A percentile compares a stretch with the other conserved stretches of the same genome.
phyloP scores from a whole-genome alignment of 23 tunicate genomes.

The Styela plicata region DNA sequence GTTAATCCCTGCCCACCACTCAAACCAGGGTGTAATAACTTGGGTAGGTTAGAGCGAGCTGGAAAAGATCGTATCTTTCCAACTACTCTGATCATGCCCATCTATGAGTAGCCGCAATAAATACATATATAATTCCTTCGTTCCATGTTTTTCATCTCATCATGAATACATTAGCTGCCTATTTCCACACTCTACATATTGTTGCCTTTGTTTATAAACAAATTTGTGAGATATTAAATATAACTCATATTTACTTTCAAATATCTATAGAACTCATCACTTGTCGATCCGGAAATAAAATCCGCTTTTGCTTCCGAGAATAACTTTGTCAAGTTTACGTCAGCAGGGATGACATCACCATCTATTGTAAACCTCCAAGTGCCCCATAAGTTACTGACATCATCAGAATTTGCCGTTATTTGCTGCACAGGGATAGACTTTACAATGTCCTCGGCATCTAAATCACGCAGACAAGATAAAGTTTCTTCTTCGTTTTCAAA shows the following conservation, averaged over 20 bases:
- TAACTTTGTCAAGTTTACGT: not conserved
- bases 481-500: not conserved
- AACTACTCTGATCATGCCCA: no score
- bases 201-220: no score
- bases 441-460: not conserved
- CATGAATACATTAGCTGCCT: no score
- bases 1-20: no score
- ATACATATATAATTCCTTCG: no score
- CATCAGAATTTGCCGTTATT: slow-evolving; percentile 1
- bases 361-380: slow-evolving; percentile 18
- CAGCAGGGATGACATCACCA: slow-evolving; percentile 9
- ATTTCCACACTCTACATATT: no score
- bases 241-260: slow-evolving; percentile 1
- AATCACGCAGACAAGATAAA: not conserved
- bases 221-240: no score
- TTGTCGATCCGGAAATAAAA: not conserved
- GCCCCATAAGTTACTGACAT: slow-evolving; percentile 19
- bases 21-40: no score
- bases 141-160: no score
- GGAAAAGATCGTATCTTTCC: no score
- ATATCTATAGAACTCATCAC: slow-evolving; percentile 6
- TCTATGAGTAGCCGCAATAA: no score
- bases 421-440: not conserved
- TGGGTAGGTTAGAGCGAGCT: no score
- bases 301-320: not conserved